phyloP scores from a whole-genome alignment of 2,113 vertebrate species.

The Syngnathus typhle region DNA sequence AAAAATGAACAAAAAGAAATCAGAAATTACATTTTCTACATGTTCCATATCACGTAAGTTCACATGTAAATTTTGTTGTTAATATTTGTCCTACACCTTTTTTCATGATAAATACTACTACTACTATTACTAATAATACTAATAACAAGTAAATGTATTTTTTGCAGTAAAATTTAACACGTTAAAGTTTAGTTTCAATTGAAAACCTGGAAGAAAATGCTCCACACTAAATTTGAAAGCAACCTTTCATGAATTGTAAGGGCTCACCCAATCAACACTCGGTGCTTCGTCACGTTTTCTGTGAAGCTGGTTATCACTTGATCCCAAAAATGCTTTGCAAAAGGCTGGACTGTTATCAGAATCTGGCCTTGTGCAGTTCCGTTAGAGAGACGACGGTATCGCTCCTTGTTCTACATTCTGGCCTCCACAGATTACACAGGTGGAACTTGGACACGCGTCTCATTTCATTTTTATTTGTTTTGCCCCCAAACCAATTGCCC shows the following conservation, averaged over 20 bases:
- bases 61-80: neutral
- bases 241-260: neutral
- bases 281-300: slow-evolving; percentile 24
- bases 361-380: slow-evolving; percentile 38
- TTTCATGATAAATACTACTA: neutral
- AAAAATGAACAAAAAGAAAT: neutral
- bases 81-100: neutral
- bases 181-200: neutral
- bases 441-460: neutral
- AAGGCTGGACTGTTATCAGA: slow-evolving; percentile 52
- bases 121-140: too few species aligned
- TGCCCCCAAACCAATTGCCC: too few species aligned
- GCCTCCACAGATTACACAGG: slow-evolving; percentile 46
- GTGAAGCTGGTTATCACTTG: slow-evolving; percentile 21
- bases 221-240: neutral
- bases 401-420: slow-evolving; percentile 14
- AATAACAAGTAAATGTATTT: too few species aligned
- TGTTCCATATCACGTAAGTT: too few species aligned
- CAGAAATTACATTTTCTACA: too few species aligned
- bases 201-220: neutral
- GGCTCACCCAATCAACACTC: neutral
- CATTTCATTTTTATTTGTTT: neutral
- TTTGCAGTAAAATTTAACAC: too few species aligned
- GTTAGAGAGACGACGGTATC: slow-evolving; percentile 50
- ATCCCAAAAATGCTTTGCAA: slow-evolving; percentile 3